Evolutionary conservation across 2,888 invertebrate species (phyloP).

Genomic region (Pseudoips prasinana): DNA sequence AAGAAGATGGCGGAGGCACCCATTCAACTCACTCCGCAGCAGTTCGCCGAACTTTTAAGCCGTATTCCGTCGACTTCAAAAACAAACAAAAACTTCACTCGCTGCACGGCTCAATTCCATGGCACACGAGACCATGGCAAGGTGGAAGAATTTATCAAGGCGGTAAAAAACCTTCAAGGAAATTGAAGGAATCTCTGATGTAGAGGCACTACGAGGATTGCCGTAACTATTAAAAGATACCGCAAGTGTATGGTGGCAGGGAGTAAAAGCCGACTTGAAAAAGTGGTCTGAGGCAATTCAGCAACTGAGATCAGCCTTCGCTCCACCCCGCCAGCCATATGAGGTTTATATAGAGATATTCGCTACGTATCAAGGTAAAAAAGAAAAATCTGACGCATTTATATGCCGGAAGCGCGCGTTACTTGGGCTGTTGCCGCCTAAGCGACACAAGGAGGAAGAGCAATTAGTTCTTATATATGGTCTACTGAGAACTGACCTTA

Average conservation of each 20-base stretch:
- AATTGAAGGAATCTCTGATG: background rate
- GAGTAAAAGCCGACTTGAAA: background rate
- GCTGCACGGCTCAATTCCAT: background rate
- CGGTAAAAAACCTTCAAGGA: background rate
- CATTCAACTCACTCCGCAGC: no score
- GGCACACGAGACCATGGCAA: background rate
- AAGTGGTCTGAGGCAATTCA: background rate
- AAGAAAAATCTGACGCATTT: background rate
- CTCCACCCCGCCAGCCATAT: background rate
- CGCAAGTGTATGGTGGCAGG: background rate
- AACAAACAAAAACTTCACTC: background rate
- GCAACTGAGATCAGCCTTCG: background rate
- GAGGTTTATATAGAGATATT: background rate
- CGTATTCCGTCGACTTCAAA: no score
- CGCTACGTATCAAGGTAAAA: background rate
- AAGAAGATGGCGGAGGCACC: no score
- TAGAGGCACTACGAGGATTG: background rate
- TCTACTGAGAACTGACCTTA: no score
- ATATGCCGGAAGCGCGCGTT: no score
- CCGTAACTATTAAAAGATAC: background rate
- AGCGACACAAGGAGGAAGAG: slow-evolving; percentile 2
- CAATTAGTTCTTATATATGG: slow-evolving; percentile 1
- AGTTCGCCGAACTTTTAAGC: no score
- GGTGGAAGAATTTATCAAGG: background rate
- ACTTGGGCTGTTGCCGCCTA: background rate